A percentile compares a stretch with the other conserved stretches of the same genome.
phyloP scores from a whole-genome alignment of 2,888 invertebrate genomes.

The Euplexia lucipara region DNA sequence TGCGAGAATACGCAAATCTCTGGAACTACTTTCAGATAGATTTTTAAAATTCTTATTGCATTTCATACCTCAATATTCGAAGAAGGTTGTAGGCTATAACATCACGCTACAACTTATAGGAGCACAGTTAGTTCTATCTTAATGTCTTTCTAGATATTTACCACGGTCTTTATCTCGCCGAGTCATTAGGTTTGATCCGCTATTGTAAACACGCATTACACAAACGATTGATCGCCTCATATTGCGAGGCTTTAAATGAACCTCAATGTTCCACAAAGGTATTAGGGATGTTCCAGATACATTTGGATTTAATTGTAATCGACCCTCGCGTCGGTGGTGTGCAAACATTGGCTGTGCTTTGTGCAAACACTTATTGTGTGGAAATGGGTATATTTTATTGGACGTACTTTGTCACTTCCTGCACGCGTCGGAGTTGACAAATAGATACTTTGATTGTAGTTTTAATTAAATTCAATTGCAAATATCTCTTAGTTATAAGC shows the following conservation, averaged over 20 bases:
- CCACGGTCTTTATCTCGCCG: no score
- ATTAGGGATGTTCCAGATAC: slow-evolving; percentile 68
- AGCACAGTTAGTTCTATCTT: no score
- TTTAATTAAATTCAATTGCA: slow-evolving; percentile 30
- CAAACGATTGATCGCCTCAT: not conserved
- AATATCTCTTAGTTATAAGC: not conserved
- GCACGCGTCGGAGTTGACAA: slow-evolving; percentile 66
- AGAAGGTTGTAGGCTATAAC: no score
- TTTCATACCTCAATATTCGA: no score
- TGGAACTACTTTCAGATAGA: no score
- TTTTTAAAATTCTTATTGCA: no score
- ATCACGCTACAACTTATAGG: no score
- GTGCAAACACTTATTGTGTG: slow-evolving; percentile 81
- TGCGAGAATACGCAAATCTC: no score
- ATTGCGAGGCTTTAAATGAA: slow-evolving; percentile 3
- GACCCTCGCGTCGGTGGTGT: slow-evolving; percentile 76
- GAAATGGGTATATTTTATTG: slow-evolving; percentile 83
- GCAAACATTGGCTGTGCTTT: slow-evolving; percentile 83
- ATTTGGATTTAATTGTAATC: slow-evolving; percentile 86
- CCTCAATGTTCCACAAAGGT: slow-evolving; percentile 28
- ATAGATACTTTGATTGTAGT: slow-evolving; percentile 30
- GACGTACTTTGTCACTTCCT: slow-evolving; percentile 78
- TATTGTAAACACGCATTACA: no score
- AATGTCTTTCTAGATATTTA: no score
- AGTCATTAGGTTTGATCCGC: no score